These are phyloP conservation scores for Cecidostiba fungosa DNA, from an alignment of 2,888 invertebrate genomes.

Conservation along the genomic window DNA sequence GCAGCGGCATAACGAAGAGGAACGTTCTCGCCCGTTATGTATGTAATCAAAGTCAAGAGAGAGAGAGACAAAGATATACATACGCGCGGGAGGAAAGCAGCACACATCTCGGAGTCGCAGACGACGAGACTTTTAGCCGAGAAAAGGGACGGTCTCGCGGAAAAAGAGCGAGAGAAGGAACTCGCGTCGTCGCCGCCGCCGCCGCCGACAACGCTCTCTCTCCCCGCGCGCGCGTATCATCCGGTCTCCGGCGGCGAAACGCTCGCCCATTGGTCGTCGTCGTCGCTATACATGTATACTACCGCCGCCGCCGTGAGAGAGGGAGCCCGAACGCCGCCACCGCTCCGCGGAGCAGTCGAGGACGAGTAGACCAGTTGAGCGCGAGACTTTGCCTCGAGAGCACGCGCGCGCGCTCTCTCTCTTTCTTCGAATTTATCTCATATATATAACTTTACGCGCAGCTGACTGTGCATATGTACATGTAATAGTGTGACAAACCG, in stretches of 20 bases:
- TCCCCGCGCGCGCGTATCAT: slow-evolving; percentile 4
- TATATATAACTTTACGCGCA: neutral
- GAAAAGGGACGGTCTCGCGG: slow-evolving; percentile 45
- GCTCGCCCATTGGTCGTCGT: slow-evolving; percentile 54
- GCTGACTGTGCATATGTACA: no score
- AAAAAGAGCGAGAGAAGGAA: neutral
- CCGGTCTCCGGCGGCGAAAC: neutral
- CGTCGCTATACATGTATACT: no score
- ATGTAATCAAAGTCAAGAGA: neutral
- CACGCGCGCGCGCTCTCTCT: neutral
- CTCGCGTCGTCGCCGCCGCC: neutral
- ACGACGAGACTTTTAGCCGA: slow-evolving; percentile 11
- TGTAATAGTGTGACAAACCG: no score
- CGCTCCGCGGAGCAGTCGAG: slow-evolving; percentile 22
- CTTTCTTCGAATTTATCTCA: neutral
- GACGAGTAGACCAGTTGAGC: slow-evolving; percentile 61
- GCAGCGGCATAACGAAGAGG: slow-evolving; percentile 15
- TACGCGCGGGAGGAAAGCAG: slow-evolving; percentile 17
- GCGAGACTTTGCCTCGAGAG: slow-evolving; percentile 56
- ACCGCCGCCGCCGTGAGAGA: neutral
- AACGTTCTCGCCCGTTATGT: neutral
- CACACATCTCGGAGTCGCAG: neutral
- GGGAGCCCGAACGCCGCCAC: neutral
- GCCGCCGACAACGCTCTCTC: neutral
- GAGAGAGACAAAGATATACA: slow-evolving; percentile 15